Percentiles rank a stretch among this genome's conserved stretches.
phyloP scores from a whole-genome alignment of 2,113 vertebrate genomes.

The Verasper variegatus region DNA sequence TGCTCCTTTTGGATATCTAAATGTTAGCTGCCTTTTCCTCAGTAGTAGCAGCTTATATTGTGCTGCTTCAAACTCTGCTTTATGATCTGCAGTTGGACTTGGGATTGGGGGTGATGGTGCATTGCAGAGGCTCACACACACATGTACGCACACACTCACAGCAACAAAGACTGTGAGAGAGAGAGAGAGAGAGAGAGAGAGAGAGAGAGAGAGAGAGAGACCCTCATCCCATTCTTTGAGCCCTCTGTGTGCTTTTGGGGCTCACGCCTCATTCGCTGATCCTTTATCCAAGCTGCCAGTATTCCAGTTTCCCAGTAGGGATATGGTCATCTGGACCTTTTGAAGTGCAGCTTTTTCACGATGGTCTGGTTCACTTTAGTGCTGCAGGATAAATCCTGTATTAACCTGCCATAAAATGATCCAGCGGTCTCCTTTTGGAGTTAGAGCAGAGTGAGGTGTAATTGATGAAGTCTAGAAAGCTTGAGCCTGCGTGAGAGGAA shows the following conservation, averaged over 20 bases:
- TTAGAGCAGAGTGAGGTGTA: too few relatives aligned
- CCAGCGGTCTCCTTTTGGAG: too few relatives aligned
- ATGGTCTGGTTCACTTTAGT: neutral
- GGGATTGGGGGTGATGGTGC: slow-evolving; percentile 44
- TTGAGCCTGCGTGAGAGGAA: too few relatives aligned
- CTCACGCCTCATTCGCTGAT: neutral
- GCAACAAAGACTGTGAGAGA: neutral
- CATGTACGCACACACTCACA: neutral
- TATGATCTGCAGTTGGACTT: slow-evolving; percentile 29
- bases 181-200: neutral
- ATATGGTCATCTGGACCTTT: slow-evolving; percentile 31
- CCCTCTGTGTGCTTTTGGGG: slow-evolving; percentile 14
- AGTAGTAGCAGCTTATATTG: neutral
- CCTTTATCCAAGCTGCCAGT: slow-evolving; percentile 21
- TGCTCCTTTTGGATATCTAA: neutral
- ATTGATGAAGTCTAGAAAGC: too few relatives aligned
- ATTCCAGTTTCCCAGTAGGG: slow-evolving; percentile 38
- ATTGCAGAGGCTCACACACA: slow-evolving; percentile 27
- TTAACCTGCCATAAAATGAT: neutral
- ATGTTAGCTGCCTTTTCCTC: neutral
- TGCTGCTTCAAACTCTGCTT: slow-evolving; percentile 17
- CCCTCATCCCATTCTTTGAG: slow-evolving; percentile 15
- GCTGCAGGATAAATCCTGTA: neutral
- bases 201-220: slow-evolving; percentile 2
- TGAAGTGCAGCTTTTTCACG: slow-evolving; percentile 44